These are phyloP conservation scores for Erebia aethiops DNA, from an alignment of 2,888 invertebrate species.

Conservation along the genomic window DNA sequence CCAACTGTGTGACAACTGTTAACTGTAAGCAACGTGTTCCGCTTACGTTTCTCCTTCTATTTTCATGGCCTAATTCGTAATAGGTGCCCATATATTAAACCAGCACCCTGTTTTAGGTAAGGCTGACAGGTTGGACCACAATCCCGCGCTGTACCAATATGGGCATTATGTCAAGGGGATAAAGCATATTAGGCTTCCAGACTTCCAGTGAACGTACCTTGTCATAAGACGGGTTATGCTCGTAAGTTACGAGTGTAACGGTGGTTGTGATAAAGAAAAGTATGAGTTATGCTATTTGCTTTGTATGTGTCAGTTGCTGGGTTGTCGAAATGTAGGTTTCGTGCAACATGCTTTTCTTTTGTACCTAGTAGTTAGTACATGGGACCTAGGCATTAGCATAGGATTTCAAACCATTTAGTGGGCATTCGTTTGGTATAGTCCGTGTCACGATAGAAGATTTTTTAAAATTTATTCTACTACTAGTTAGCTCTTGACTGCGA, in stretches of 20 bases:
- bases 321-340: conserved; percentile 1
- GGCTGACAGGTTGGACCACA: conserved; percentile 42
- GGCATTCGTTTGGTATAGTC: too few species aligned
- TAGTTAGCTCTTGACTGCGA: too few species aligned
- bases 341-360: neutral
- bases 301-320: conserved; percentile 6
- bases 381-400: too few species aligned
- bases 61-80: conserved; percentile 34
- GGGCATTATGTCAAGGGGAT: conserved; percentile 18
- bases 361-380: too few species aligned
- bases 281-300: conserved; percentile 17
- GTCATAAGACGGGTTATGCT: conserved; percentile 22
- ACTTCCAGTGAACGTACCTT: conserved; percentile 1
- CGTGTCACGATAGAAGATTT: too few species aligned
- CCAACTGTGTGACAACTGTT: too few species aligned
- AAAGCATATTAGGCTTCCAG: neutral
- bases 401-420: too few species aligned
- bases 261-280: conserved; percentile 21
- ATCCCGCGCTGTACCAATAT: conserved; percentile 21
- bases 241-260: conserved; percentile 17
- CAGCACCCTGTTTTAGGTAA: conserved; percentile 41
- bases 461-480: too few species aligned
- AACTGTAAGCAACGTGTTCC: too few species aligned
- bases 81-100: conserved; percentile 44
- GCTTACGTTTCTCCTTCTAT: conserved; percentile 6